Conservation (phyloP, 2,888 invertebrate species). For the Orthonychiurus folsomi region DNA sequence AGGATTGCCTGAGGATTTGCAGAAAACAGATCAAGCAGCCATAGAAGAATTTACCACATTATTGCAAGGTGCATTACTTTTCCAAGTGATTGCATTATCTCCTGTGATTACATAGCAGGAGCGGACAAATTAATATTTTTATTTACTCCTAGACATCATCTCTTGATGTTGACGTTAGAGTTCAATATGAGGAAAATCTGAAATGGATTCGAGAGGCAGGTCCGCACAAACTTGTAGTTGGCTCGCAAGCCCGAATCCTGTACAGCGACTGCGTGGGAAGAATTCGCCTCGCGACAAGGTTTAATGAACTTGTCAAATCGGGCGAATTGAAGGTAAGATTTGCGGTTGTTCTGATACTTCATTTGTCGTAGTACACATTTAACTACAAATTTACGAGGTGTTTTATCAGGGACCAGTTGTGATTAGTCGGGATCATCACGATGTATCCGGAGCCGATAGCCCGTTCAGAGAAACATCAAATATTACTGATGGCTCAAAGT, state of each 20-base stretch:
- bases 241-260: slow-evolving; percentile 52
- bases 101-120: neutral
- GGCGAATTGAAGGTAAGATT: slow-evolving; percentile 46
- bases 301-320: slow-evolving; percentile 49
- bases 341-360: neutral
- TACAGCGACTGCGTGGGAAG: slow-evolving; percentile 53
- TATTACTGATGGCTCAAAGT: slow-evolving; percentile 53
- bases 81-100: neutral
- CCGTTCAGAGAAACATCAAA: slow-evolving; percentile 57
- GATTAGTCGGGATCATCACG: slow-evolving; percentile 55
- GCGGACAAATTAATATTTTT: too few relatives aligned
- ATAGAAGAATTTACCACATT: slow-evolving; percentile 46
- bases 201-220: slow-evolving; percentile 53
- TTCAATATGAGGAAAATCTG: slow-evolving; percentile 53
- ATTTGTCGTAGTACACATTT: neutral
- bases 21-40: slow-evolving; percentile 51
- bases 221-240: slow-evolving; percentile 51
- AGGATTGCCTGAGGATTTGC: slow-evolving; percentile 47
- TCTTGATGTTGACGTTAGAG: slow-evolving; percentile 45
- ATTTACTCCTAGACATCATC: too few relatives aligned
- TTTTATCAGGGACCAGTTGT: slow-evolving; percentile 50
- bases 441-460: slow-evolving; percentile 56
- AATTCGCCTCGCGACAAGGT: slow-evolving; percentile 49
- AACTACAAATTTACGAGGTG: neutral
- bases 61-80: slow-evolving; percentile 34